phyloP scores from a whole-genome alignment of 1,140 invertebrate genomes.

The Samia ricini region DNA sequence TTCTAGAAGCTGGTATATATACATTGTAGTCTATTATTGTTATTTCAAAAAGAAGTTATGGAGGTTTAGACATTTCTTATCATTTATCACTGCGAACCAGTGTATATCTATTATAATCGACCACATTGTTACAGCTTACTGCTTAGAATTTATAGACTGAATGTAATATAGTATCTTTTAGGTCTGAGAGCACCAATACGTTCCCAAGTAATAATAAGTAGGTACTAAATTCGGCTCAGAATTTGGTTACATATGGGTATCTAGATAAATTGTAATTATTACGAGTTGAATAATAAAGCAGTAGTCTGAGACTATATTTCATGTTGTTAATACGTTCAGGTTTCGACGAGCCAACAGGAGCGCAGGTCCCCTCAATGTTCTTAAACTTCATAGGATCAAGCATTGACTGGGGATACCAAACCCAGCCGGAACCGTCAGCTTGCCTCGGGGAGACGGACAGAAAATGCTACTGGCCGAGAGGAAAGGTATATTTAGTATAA shows the following conservation, averaged over 20 bases:
- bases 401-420: slow-evolving; percentile 93
- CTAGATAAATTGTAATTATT: no score
- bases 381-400: slow-evolving; percentile 89
- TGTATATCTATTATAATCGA: no score
- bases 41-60: no score
- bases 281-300: no score
- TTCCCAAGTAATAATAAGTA: no score
- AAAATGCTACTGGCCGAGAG: slow-evolving; percentile 89
- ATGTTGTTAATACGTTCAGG: slow-evolving; percentile 54
- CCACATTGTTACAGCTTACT: no score
- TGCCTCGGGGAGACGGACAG: slow-evolving; percentile 87
- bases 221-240: no score
- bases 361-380: slow-evolving; percentile 91
- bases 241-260: no score
- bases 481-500: slow-evolving; percentile 85
- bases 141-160: no score
- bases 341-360: slow-evolving; percentile 88
- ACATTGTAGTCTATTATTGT: neutral
- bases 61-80: neutral
- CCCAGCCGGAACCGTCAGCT: slow-evolving; percentile 90
- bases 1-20: slow-evolving; percentile 87
- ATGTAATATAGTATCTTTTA: no score
- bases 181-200: no score
- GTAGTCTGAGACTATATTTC: slow-evolving; percentile 29
- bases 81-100: no score